Percentiles rank a stretch among this genome's conserved stretches.
These are phyloP conservation scores for Recurvirostra avosetta DNA, from an alignment of 2,113 vertebrate species.

Conservation along the genomic window DNA sequence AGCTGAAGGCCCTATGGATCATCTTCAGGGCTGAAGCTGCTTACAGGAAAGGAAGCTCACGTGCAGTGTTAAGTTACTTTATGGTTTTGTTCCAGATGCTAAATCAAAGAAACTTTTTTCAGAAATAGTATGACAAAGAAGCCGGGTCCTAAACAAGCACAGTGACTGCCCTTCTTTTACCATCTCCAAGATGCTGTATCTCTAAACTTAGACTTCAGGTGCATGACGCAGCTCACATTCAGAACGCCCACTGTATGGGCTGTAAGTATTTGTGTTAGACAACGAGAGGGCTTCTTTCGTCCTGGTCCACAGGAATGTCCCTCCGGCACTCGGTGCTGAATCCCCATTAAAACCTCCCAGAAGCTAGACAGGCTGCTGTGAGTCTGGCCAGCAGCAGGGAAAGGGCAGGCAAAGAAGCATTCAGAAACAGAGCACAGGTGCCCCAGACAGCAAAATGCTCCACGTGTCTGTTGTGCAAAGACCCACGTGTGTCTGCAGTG, in stretches of 20 bases:
- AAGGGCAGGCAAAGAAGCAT: background rate
- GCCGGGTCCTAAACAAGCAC: background rate
- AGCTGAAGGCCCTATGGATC: constrained; percentile 37
- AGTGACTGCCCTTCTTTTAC: background rate
- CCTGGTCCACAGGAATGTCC: background rate
- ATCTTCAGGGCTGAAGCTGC: constrained; percentile 20
- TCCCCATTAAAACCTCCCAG: background rate
- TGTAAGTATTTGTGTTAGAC: background rate
- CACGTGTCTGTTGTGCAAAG: background rate
- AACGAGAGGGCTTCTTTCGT: background rate
- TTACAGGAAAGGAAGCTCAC: constrained; percentile 1
- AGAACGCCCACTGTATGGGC: background rate
- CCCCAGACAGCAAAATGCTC: background rate
- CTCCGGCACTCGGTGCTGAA: background rate
- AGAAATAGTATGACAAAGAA: background rate
- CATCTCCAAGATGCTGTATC: background rate
- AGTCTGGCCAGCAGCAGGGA: background rate
- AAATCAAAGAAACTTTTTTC: background rate
- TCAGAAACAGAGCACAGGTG: background rate
- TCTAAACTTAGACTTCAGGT: background rate
- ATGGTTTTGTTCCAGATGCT: background rate
- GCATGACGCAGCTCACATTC: background rate
- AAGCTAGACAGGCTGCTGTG: background rate
- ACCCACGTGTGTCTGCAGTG: background rate
- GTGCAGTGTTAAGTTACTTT: background rate